Percentiles rank a stretch among this genome's conserved stretches.
Conservation (phyloP, 2,797 vertebrate species). For the Adelosebastes latens region DNA sequence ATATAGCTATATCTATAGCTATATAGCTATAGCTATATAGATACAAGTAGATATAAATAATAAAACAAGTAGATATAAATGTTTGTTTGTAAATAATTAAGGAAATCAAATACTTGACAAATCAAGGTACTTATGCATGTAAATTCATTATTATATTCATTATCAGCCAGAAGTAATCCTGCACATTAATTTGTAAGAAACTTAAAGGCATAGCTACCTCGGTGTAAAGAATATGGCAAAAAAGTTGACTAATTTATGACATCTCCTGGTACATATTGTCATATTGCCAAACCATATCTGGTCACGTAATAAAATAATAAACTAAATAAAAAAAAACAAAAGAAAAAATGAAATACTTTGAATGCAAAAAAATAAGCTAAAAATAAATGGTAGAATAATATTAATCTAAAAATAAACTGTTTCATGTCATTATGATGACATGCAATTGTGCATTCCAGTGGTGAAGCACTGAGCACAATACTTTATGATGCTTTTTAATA, state of each 20-base stretch:
- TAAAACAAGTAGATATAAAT: accelerated
- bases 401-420: neutral
- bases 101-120: no score
- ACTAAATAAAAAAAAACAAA: neutral
- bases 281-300: neutral
- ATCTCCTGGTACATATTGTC: neutral
- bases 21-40: no score
- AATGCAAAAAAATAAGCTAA: neutral
- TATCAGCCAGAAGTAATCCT: no score
- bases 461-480: neutral
- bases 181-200: neutral
- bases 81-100: no score
- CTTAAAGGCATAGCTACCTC: neutral
- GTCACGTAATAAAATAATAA: neutral
- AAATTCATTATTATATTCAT: no score
- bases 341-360: neutral
- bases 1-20: no score
- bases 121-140: no score
- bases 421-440: neutral
- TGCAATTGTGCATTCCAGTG: no score
- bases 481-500: neutral
- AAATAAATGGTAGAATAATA: neutral
- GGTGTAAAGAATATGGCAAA: neutral
- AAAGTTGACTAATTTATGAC: neutral
- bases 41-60: no score